phyloP scores from a whole-genome alignment of 2,888 invertebrate species.

The Conops quadrifasciatus region DNA sequence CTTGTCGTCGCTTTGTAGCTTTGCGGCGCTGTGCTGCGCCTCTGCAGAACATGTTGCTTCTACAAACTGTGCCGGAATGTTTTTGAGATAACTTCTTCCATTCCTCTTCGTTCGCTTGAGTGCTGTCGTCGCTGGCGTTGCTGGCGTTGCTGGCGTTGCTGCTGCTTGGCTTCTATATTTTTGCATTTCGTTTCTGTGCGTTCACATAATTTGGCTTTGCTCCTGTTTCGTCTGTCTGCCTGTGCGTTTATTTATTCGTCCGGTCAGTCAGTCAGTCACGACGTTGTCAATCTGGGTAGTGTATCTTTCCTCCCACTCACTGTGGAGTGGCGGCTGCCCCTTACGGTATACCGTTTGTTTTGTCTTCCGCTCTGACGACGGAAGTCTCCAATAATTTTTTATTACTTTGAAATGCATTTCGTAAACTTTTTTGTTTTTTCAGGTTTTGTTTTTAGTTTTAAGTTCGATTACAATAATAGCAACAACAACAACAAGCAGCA shows the following conservation, averaged over 20 bases:
- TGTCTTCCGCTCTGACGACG: not conserved
- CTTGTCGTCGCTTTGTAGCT: slow-evolving; percentile 16
- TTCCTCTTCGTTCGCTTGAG: too few species aligned
- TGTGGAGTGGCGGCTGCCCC: too few species aligned
- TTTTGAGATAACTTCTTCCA: slow-evolving; percentile 20
- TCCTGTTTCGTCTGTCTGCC: slow-evolving; percentile 44
- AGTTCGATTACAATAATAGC: slow-evolving; percentile 37
- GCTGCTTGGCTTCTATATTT: slow-evolving; percentile 44
- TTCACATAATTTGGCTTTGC: slow-evolving; percentile 47
- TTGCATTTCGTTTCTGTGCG: slow-evolving; percentile 58
- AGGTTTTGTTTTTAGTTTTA: slow-evolving; percentile 28
- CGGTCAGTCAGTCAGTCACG: slow-evolving; percentile 26
- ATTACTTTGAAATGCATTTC: slow-evolving; percentile 31
- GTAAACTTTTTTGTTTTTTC: not conserved
- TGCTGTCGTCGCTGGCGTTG: not conserved
- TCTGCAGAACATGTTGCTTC: slow-evolving; percentile 50
- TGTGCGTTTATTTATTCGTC: slow-evolving; percentile 37
- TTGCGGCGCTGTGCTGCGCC: slow-evolving; percentile 47
- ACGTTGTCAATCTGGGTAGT: slow-evolving; percentile 59
- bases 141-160: slow-evolving; percentile 13
- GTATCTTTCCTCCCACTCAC: slow-evolving; percentile 49
- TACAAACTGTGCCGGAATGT: slow-evolving; percentile 55
- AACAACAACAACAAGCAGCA: slow-evolving; percentile 17
- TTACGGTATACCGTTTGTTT: too few species aligned
- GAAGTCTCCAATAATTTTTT: slow-evolving; percentile 32